Base-by-base conservation (phyloP, 2,113 vertebrate genomes). In the Taurulus bubalis region DNA sequence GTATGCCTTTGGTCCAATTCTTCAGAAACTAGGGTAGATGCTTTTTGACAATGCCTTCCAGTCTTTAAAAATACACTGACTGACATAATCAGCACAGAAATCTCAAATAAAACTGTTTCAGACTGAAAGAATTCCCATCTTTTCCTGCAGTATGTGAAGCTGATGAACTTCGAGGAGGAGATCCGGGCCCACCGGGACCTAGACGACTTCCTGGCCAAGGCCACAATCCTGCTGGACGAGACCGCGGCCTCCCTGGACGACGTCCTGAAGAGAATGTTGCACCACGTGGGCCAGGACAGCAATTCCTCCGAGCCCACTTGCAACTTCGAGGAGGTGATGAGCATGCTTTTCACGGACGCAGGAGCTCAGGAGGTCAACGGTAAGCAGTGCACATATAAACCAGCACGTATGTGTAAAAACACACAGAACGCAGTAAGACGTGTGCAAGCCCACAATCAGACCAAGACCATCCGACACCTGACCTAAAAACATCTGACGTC, bases 81-180 rank as follows among this genome's bases (percentile, higher is more conserved):
- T 56, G 20, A 6, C 40, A 47, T 30, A 14, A 67, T 60, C 11
- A 30, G n/a, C 53, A 51, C 8, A 51, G 69, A 26, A 34, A 60
- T 30, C 1, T 69, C 9, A 28, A 28, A 18, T 12, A 24, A 24
- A 64, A 45, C 8, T 12, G 8, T 22, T 32, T 64, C 49, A 10
- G 32, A 30, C 36, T 76, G 3, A 71, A 22, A 16, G 3, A 8
- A 11, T 30, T 24, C 47, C 49, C 11, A 0, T 11, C 40, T 3
- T 60, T 40, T n/a, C 73, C 30, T 26, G 0, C 93, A 99, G 98
- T 99, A 98, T 86, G 95, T 99, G 94, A 99, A 98, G 91, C 94
- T 99, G 94, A 99, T 98, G 96, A 98, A 99, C 93, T 99, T 99
- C 28, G 96, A 96, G 91, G 97, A 99, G 86, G 98, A 99, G 88